Evolutionary conservation across 2,113 vertebrate genomes (phyloP).

Genomic region (Oreochromis aureus): DNA sequence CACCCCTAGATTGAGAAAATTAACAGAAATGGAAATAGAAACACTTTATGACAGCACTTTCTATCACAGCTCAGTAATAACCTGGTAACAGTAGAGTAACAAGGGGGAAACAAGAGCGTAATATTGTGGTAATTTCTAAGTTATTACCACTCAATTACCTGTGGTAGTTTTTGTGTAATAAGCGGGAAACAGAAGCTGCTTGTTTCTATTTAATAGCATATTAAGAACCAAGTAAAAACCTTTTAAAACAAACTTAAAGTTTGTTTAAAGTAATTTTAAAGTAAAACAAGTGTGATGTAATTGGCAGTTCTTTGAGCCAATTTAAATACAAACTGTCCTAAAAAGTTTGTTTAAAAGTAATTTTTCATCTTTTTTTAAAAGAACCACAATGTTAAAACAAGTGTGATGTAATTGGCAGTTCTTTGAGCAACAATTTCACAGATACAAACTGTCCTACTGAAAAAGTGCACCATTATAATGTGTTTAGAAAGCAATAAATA

Average conservation of each 20-base stretch:
- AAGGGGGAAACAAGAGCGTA: not conserved
- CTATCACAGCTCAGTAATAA: not conserved
- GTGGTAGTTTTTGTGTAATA: not conserved
- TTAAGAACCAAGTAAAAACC: not conserved
- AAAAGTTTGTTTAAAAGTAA: not conserved
- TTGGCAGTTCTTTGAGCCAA: not conserved
- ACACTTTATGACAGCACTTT: not conserved
- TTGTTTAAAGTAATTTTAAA: not conserved
- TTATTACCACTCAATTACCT: not conserved
- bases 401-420: not conserved
- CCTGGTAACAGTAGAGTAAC: not conserved
- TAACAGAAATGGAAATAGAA: not conserved
- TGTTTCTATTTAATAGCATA: not conserved
- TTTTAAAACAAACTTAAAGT: not conserved
- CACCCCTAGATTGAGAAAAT: conserved; percentile 9
- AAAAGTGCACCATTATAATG: not conserved
- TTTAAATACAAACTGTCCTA: not conserved
- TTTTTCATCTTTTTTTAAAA: not conserved
- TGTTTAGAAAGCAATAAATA: no score
- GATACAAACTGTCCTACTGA: not conserved
- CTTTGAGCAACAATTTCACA: not conserved
- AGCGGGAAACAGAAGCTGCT: not conserved
- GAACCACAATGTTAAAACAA: not conserved
- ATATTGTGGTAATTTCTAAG: not conserved
- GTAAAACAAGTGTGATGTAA: not conserved